Percentiles rank a stretch among this genome's conserved stretches.
Evolutionary conservation across 2,797 vertebrate genomes (phyloP).

Genomic region (Lindbergichthys nudifrons): DNA sequence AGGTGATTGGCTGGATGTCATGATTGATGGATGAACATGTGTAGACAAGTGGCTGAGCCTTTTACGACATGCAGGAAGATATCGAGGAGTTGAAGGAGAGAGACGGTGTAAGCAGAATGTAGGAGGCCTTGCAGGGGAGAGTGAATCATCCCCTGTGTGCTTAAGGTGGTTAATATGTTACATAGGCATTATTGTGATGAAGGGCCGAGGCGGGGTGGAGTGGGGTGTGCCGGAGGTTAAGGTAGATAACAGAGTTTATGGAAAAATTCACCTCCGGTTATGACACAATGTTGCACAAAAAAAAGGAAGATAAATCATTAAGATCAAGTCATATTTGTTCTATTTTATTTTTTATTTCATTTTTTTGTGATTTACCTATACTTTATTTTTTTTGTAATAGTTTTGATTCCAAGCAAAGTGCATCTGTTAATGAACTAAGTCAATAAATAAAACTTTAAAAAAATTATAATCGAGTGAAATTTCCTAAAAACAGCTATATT

Average conservation of each 20-base stretch:
- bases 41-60: conserved; percentile 47
- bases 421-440: no score
- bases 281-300: conserved; percentile 22
- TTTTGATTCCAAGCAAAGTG: no score
- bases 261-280: no score
- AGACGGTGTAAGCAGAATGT: not conserved
- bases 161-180: conserved; percentile 50
- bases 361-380: no score
- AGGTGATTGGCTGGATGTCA: conserved; percentile 38
- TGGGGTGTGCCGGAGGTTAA: conserved; percentile 20
- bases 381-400: no score
- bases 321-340: no score
- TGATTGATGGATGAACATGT: conserved; percentile 64
- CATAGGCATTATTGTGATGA: conserved; percentile 25
- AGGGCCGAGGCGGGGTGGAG: conserved; percentile 16
- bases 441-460: no score
- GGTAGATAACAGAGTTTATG: conserved; percentile 21
- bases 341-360: no score
- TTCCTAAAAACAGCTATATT: no score
- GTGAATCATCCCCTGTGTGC: conserved; percentile 22
- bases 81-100: conserved; percentile 4
- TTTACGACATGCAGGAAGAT: conserved; percentile 37
- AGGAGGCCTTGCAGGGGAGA: not conserved
- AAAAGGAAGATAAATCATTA: not conserved
- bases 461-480: no score